Evolutionary conservation across 2,888 invertebrate genomes (phyloP).

Genomic region (Tipula confusa): DNA sequence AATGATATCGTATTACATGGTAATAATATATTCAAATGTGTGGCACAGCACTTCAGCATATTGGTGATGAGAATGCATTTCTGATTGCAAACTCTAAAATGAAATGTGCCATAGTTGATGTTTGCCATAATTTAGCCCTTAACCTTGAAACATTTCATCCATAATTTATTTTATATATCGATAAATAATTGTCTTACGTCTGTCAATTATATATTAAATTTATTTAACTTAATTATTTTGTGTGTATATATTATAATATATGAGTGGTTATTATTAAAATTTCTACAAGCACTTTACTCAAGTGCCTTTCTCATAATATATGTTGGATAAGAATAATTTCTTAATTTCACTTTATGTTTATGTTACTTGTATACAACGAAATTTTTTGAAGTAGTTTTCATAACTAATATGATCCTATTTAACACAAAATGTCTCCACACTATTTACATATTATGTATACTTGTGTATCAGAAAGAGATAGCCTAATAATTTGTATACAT

Average conservation of each 20-base stretch:
- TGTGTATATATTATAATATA: neutral
- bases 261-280: constrained; percentile 20
- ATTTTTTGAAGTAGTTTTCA: neutral
- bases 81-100: neutral
- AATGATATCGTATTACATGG: neutral
- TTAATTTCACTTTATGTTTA: constrained; percentile 3
- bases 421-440: constrained; percentile 25
- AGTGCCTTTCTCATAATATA: neutral
- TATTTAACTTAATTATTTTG: neutral
- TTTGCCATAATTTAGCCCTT: neutral
- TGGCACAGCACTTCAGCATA: neutral
- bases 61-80: neutral
- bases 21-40: neutral
- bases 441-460: neutral
- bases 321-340: neutral
- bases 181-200: neutral
- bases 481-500: neutral
- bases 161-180: neutral
- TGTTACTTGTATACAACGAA: neutral
- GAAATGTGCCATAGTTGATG: neutral
- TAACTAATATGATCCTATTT: constrained; percentile 20
- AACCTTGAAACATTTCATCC: neutral
- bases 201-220: neutral
- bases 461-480: neutral
- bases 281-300: constrained; percentile 25